Conservation (phyloP, 2,113 vertebrate genomes). For the Phaetusa simplex region DNA sequence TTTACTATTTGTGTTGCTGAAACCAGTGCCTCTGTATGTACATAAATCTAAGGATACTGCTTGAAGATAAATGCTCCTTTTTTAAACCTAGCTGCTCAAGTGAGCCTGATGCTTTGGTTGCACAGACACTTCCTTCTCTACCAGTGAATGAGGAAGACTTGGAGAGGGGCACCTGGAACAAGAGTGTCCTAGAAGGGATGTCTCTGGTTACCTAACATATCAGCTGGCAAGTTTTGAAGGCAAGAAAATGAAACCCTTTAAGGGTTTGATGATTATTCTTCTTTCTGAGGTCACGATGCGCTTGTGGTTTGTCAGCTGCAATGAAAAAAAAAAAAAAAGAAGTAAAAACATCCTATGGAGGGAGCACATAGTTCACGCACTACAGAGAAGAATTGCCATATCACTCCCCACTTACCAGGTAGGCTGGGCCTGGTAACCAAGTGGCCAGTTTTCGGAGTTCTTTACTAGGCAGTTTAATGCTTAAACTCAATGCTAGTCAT, state of each 20-base stretch:
- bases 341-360: not conserved
- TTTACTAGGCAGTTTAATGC: not conserved
- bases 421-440: not conserved
- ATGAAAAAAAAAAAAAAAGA: not conserved
- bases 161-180: not conserved
- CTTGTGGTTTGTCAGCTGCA: not conserved
- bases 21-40: not conserved
- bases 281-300: accelerated
- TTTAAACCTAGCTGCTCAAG: not conserved
- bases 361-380: not conserved
- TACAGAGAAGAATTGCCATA: not conserved
- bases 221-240: not conserved
- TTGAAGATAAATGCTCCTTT: not conserved
- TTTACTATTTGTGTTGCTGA: not conserved
- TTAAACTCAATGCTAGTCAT: not conserved
- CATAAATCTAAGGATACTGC: not conserved
- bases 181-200: not conserved
- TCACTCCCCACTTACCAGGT: not conserved
- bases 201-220: not conserved
- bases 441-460: not conserved
- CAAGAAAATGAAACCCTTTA: not conserved
- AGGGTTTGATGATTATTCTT: not conserved
- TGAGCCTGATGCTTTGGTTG: not conserved
- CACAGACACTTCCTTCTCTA: not conserved
- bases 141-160: not conserved